Evolutionary conservation across 2,113 vertebrate species (phyloP), one percentile per base, ranked within the genome.

Genomic region (Heliornis fulica): DNA sequence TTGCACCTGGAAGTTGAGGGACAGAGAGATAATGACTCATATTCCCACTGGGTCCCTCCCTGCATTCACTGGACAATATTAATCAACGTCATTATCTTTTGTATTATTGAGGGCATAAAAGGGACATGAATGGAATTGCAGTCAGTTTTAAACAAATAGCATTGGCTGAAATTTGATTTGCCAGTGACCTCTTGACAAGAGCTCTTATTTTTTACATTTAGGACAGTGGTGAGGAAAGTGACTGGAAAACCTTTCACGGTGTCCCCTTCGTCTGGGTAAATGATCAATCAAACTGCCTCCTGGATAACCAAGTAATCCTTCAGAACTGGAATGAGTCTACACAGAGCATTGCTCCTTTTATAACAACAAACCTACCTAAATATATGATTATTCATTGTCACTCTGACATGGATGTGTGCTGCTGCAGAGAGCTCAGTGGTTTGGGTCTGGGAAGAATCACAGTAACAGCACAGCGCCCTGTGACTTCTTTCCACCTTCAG

Each of bases 151-250:
- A 91, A 83, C 83, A 94, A 96, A 80, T 4, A 9, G 8, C 6
- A 2, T 38, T 26, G 13, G 59, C 46, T 94, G 75, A 93, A 97
- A 94, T 69, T 95, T 96, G 88, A 96, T 97, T 98, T 97, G 56
- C 34, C 71, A 64, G n/a, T 4, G 68, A 81, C n/a, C 25, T 77
- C n/a, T 75, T 91, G 95, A 89, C 36, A 76, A 83, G 17, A 95
- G 34, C n/a, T 66, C 29, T 89, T 78, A 38, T 75, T 57, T 90
- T 92, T 64, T 48, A 6, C 32, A 13, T 59, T 83, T 69, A 71
- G 45, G 48, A 53, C 9, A 10, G 11, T 11, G 43, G 64, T 65
- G 65, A 74, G 65, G 54, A 57, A 14, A 51, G 34, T 8, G 15
- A 4, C 22, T 53, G 63, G 23, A n/a, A 60, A 90, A 81, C 17